Base-by-base conservation (phyloP, 2,888 invertebrate species). In the Mythimna ferrago region DNA sequence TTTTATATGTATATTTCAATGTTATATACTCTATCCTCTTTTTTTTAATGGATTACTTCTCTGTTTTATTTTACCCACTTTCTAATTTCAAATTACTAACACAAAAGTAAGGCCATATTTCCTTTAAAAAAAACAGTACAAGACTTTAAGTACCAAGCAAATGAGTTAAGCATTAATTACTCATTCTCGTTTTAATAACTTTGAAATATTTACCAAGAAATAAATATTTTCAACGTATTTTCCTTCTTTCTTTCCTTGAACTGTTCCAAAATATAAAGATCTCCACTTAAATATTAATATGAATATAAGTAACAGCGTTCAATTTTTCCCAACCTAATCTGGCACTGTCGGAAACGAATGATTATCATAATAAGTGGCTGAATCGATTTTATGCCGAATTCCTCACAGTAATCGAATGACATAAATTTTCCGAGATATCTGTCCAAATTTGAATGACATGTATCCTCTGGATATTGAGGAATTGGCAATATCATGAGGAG, bases 321-420 rank as follows among this genome's bases (percentile, higher is more conserved):
- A 65, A 73, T 70, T 54, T 64, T 32, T 32, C 32, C 53, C 35
- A 11, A 67, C 54, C 35, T 66, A 70, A 83, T 82, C 70, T 68
- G 19, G n/a, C 38, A 54, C 65, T 62, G 62, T 71, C 61, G 75
- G 61, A 63, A 79, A 75, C 63, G 70, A 80, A 79, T 85, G 64
- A 86, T 83, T 83, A 87, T 87, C 71, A 68, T 86, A 85, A 85
- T 85, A 79, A 79, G 70, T 73, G 66, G 32, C 26, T 68, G 62
- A 82, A 87, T 86, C 82, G 71, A 82, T 86, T 81, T 82, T 73
- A 81, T 80, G 81, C 69, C 66, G 74, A 79, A 84, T 87, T 81
- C 77, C 75, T 80, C 66, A 44, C 66, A 44, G 79, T 86, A 86
- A 86, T 86, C 83, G 83, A 85, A 80, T 80, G 60, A 73, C 73